phyloP scores from a whole-genome alignment of 2,113 vertebrate species.

The Vidua macroura region DNA sequence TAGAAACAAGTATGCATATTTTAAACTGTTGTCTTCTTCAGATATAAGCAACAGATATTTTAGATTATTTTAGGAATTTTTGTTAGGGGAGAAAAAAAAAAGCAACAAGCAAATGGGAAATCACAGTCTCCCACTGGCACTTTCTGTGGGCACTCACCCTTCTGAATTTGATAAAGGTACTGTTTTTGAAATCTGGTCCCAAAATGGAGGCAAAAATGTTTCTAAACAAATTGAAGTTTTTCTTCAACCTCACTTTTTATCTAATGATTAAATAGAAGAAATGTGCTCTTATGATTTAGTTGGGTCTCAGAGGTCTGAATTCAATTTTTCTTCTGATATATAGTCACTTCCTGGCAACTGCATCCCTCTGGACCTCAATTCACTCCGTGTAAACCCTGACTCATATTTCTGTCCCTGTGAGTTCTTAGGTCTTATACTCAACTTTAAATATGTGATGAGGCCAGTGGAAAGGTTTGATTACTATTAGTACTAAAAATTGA shows the following conservation, averaged over 20 bases:
- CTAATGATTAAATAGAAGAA: slow-evolving; percentile 5
- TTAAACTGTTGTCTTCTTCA: not conserved
- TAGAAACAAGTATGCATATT: slow-evolving; percentile 1
- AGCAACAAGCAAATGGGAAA: not conserved
- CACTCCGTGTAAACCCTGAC: not conserved
- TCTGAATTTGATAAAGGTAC: not conserved
- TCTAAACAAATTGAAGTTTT: not conserved
- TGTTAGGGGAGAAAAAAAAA: not conserved
- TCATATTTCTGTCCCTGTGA: not conserved
- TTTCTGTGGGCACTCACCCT: not conserved
- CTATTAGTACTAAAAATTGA: not conserved
- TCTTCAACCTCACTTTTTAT: not conserved
- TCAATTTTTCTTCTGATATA: slow-evolving; percentile 7
- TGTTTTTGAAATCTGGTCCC: not conserved
- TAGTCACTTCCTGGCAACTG: not conserved
- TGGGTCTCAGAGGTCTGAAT: not conserved
- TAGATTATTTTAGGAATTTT: not conserved
- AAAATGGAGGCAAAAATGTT: not conserved
- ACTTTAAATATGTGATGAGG: not conserved
- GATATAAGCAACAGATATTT: not conserved
- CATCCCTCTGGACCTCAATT: not conserved
- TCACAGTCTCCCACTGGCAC: not conserved
- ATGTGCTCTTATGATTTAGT: not conserved
- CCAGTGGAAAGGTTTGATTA: not conserved
- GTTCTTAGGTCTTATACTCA: not conserved